These are phyloP conservation scores for Acanthosepion esculentum DNA, from an alignment of 2,888 invertebrate genomes.

Conservation along the genomic window DNA sequence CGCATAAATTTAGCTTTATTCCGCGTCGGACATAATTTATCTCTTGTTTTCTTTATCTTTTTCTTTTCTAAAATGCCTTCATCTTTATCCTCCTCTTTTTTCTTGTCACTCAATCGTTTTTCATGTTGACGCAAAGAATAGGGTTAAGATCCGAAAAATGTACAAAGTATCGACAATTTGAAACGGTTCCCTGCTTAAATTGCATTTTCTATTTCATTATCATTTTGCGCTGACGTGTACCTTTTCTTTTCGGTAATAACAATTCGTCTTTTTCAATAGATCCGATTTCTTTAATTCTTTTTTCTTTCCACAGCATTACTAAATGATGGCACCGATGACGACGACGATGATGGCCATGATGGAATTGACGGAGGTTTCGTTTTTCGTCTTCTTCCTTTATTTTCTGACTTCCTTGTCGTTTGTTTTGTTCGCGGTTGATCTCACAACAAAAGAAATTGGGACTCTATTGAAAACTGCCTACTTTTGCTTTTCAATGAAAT, in stretches of 20 bases:
- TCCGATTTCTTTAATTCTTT: slow-evolving; percentile 33
- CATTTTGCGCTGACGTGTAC: neutral
- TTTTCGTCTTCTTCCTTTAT: slow-evolving; percentile 18
- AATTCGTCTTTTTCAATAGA: slow-evolving; percentile 7
- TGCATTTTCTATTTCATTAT: slow-evolving; percentile 14
- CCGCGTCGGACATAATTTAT: too few relatives aligned
- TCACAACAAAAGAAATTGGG: slow-evolving; percentile 18
- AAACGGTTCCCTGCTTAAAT: slow-evolving; percentile 33
- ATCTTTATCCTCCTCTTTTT: too few relatives aligned
- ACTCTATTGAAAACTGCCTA: neutral
- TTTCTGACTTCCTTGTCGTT: neutral
- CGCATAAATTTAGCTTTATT: too few relatives aligned
- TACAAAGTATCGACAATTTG: neutral
- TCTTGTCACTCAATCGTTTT: neutral
- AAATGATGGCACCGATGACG: slow-evolving; percentile 21
- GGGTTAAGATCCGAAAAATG: slow-evolving; percentile 20
- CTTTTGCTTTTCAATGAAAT: neutral
- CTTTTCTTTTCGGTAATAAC: neutral
- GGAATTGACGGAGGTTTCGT: slow-evolving; percentile 20
- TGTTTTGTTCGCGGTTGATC: slow-evolving; percentile 33
- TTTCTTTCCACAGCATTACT: neutral
- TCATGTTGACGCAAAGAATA: neutral
- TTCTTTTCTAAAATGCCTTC: too few relatives aligned
- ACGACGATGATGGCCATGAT: slow-evolving; percentile 1
- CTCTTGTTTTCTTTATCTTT: too few relatives aligned